Evolutionary conservation across 2,113 vertebrate species (phyloP).

Genomic region (Saccopteryx bilineata): DNA sequence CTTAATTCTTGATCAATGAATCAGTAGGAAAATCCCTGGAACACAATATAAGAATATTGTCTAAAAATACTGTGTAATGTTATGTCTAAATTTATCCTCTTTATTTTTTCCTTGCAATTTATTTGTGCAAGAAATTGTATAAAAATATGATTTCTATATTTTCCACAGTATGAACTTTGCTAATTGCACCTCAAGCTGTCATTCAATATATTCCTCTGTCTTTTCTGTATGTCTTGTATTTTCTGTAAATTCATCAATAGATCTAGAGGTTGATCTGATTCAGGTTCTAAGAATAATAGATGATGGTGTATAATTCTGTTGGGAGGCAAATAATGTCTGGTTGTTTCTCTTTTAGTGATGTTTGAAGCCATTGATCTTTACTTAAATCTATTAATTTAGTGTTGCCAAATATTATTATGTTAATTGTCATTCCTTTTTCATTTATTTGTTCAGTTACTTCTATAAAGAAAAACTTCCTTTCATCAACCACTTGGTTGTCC

Average conservation of each 20-base stretch:
- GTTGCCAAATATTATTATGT: neutral
- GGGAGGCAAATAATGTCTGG: neutral
- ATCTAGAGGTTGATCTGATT: constrained; percentile 31
- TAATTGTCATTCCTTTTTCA: constrained; percentile 30
- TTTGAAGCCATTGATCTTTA: constrained; percentile 41
- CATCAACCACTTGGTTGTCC: neutral
- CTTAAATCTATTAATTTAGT: constrained; percentile 33
- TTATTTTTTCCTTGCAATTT: constrained; percentile 33
- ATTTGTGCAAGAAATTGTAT: constrained; percentile 9
- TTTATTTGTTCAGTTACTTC: neutral
- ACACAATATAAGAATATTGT: neutral
- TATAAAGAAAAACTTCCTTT: constrained; percentile 28
- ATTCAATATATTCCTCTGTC: neutral
- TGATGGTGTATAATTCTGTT: neutral
- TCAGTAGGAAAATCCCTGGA: constrained; percentile 9
- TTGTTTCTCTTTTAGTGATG: constrained; percentile 16
- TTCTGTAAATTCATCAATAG: constrained; percentile 34
- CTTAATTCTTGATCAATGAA: neutral
- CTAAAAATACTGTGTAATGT: neutral
- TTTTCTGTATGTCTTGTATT: constrained; percentile 24
- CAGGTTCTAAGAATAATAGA: neutral
- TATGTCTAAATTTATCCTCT: constrained; percentile 32
- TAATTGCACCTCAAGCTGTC: neutral
- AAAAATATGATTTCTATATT: neutral
- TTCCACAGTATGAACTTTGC: constrained; percentile 17